These are phyloP conservation scores for Cantharis flavilabris DNA, from an alignment of 2,888 invertebrate genomes.

Conservation along the genomic window DNA sequence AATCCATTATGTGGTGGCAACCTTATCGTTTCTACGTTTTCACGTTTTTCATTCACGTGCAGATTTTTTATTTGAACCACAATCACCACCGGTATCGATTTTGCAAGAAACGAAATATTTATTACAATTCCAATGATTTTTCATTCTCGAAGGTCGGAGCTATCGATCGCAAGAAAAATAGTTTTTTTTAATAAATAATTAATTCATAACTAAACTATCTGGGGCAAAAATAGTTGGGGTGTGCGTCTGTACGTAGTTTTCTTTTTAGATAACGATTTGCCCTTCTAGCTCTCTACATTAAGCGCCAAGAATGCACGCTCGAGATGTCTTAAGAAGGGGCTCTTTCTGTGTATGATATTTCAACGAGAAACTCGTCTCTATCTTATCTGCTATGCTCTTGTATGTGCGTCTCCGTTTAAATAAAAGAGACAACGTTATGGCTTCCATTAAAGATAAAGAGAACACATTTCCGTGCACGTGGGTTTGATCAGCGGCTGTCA, in stretches of 20 bases:
- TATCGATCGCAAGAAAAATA: background rate
- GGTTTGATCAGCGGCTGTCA: constrained; percentile 46
- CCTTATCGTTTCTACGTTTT: constrained; percentile 9
- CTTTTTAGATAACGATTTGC: constrained; percentile 18
- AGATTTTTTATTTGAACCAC: background rate
- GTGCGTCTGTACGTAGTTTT: background rate
- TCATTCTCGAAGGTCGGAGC: background rate
- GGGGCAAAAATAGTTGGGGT: background rate
- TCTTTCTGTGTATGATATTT: constrained; percentile 22
- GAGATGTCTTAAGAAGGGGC: constrained; percentile 26
- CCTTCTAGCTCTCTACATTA: constrained; percentile 15
- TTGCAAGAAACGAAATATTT: background rate
- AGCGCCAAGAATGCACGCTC: constrained; percentile 19
- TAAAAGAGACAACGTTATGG: constrained; percentile 46
- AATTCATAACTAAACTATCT: background rate
- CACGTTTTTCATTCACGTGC: constrained; percentile 1
- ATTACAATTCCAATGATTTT: background rate
- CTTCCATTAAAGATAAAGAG: constrained; percentile 44
- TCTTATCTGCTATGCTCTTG: constrained; percentile 7
- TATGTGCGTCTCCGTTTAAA: background rate
- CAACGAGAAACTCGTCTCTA: constrained; percentile 1
- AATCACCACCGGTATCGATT: background rate
- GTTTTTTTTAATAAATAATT: background rate
- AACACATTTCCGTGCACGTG: constrained; percentile 51
- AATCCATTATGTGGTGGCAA: constrained; percentile 11